A percentile compares a stretch with the other conserved stretches of the same genome.
Conservation (phyloP, 2,113 vertebrate genomes). For the Salminus brasiliensis region DNA sequence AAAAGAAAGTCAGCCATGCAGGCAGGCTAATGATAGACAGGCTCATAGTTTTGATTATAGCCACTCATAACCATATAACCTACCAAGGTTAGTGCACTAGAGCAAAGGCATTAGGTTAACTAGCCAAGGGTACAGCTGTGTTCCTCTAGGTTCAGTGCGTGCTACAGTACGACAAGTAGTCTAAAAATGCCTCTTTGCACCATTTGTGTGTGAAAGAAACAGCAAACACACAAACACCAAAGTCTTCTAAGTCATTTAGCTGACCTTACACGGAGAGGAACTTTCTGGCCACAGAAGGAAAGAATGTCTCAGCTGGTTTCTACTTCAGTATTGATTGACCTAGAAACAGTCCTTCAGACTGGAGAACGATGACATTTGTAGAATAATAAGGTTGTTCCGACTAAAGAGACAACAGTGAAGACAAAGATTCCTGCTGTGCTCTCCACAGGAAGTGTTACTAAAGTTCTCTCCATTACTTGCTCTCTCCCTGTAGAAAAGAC, state of each 20-base stretch:
- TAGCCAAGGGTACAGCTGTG: no score
- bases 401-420: not conserved
- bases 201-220: no score
- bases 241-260: not conserved
- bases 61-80: no score
- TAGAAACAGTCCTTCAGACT: not conserved
- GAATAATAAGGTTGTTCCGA: not conserved
- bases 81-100: no score
- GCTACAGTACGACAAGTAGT: no score
- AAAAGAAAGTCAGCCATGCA: no score
- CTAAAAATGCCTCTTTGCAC: no score
- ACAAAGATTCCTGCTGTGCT: not conserved
- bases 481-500: slow-evolving; percentile 11
- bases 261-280: not conserved
- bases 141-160: no score
- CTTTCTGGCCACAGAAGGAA: not conserved
- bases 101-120: no score
- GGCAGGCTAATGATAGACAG: no score
- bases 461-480: not conserved
- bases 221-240: not conserved
- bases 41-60: no score
- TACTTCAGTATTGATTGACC: slow-evolving; percentile 8
- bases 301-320: not conserved
- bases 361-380: not conserved
- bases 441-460: not conserved